phyloP scores from a whole-genome alignment of 2,113 vertebrate species.

The Hippolais icterina region DNA sequence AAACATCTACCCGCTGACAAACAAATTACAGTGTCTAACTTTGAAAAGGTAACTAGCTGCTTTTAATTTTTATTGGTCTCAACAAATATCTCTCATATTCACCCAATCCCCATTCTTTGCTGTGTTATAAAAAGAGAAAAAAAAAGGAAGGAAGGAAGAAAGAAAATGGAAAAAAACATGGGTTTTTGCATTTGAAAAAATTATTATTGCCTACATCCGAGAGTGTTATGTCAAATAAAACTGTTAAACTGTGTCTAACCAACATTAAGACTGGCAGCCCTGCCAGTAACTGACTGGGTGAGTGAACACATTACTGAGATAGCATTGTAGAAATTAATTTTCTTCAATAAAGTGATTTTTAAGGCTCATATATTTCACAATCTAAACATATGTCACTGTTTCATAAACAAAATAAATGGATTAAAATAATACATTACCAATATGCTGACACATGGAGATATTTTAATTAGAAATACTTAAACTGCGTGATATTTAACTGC shows the following conservation, averaged over 20 bases:
- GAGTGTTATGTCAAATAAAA: constrained; percentile 86
- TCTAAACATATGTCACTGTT: constrained; percentile 90
- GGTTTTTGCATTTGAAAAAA: constrained; percentile 55
- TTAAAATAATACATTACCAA: constrained; percentile 96
- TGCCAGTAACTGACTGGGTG: constrained; percentile 84
- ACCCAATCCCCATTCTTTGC: constrained; percentile 43
- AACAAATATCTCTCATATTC: constrained; percentile 77
- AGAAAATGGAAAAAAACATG: constrained; percentile 12
- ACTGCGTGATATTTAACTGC: constrained; percentile 80
- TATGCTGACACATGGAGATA: constrained; percentile 88
- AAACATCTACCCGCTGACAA: constrained; percentile 90
- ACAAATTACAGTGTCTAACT: constrained; percentile 92
- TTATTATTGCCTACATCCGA: constrained; percentile 58
- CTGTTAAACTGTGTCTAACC: constrained; percentile 80
- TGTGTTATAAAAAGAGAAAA: neutral
- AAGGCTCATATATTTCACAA: constrained; percentile 97
- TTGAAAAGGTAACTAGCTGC: constrained; percentile 80
- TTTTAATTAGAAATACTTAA: constrained; percentile 91
- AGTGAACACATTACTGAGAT: constrained; percentile 88
- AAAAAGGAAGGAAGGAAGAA: neutral
- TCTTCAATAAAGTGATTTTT: constrained; percentile 94
- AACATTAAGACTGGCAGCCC: constrained; percentile 94
- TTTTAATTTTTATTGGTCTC: constrained; percentile 90
- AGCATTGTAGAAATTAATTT: constrained; percentile 97
- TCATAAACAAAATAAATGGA: constrained; percentile 92